Evolutionary conservation across 37 sponge, comb jelly and placozoan species (phyloP).

Genomic region (Eunapius fragilis): DNA sequence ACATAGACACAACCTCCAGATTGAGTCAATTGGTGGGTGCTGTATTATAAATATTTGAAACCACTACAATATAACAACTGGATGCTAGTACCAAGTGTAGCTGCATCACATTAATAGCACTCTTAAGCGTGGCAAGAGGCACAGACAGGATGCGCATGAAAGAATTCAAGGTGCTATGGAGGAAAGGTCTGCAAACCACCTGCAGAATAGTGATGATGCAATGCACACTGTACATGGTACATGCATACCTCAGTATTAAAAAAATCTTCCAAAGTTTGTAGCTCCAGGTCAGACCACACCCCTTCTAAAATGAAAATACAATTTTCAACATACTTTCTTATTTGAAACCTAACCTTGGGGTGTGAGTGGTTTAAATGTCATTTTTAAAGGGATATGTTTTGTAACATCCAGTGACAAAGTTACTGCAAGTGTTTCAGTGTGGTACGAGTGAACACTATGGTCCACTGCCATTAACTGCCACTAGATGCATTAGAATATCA

Average conservation of each 20-base stretch:
- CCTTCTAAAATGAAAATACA: conserved; percentile 19
- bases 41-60: neutral
- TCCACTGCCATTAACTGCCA: conserved; percentile 40
- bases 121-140: conserved; percentile 47
- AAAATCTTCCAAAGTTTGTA: conserved; percentile 52
- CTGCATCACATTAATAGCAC: conserved; percentile 65
- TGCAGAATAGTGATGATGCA: conserved; percentile 8
- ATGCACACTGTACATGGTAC: neutral
- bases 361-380: conserved; percentile 23
- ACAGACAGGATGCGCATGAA: conserved; percentile 55
- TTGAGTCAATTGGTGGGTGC: conserved; percentile 45
- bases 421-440: conserved; percentile 42
- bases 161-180: conserved; percentile 19
- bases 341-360: neutral
- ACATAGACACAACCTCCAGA: conserved; percentile 59
- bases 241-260: conserved; percentile 56
- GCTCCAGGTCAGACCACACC: conserved; percentile 46
- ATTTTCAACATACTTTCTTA: neutral
- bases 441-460: conserved; percentile 44
- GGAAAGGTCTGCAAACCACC: conserved; percentile 71
- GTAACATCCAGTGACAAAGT: conserved; percentile 32
- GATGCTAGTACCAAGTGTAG: conserved; percentile 54
- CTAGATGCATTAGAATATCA: neutral
- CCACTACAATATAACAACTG: neutral
- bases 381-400: conserved; percentile 7